Evolutionary conservation across 2,797 vertebrate genomes (phyloP).

Genomic region (Nannoperca obscura): DNA sequence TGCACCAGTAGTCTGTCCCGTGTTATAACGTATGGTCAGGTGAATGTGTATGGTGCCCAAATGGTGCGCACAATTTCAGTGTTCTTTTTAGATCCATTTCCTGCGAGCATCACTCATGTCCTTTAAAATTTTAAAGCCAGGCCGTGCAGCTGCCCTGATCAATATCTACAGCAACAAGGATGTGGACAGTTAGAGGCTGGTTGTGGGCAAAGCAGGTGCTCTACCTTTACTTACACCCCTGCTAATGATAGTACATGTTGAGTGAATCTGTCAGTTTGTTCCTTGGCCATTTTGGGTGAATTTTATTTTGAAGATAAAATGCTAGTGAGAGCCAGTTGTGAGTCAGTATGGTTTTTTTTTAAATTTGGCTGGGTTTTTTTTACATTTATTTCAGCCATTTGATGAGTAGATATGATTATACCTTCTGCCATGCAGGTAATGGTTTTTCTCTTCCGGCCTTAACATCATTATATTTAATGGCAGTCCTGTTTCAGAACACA

Average conservation of each 20-base stretch:
- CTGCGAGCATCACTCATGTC: neutral
- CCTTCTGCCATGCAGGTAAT: conserved; percentile 1
- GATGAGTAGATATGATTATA: conserved; percentile 21
- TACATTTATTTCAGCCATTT: neutral
- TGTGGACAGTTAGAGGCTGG: neutral
- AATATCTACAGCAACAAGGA: conserved; percentile 7
- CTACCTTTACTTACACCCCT: neutral
- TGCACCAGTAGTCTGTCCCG: neutral
- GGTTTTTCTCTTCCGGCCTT: conserved; percentile 14
- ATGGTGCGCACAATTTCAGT: conserved; percentile 20
- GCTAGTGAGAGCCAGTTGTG: neutral
- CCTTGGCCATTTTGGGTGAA: neutral
- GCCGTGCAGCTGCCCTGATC: neutral
- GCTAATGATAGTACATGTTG: neutral
- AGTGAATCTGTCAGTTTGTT: neutral
- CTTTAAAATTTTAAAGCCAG: conserved; percentile 20
- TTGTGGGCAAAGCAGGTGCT: neutral
- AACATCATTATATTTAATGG: conserved; percentile 29
- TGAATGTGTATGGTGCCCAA: neutral
- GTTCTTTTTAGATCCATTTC: neutral
- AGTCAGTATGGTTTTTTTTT: neutral
- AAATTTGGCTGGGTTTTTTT: neutral
- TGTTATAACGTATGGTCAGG: neutral
- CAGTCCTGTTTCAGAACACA: conserved; percentile 17
- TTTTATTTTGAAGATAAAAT: neutral